A percentile compares a stretch with the other conserved stretches of the same genome.
Evolutionary conservation across 2,888 invertebrate species (phyloP).

Genomic region (Drosophila melanocephala): DNA sequence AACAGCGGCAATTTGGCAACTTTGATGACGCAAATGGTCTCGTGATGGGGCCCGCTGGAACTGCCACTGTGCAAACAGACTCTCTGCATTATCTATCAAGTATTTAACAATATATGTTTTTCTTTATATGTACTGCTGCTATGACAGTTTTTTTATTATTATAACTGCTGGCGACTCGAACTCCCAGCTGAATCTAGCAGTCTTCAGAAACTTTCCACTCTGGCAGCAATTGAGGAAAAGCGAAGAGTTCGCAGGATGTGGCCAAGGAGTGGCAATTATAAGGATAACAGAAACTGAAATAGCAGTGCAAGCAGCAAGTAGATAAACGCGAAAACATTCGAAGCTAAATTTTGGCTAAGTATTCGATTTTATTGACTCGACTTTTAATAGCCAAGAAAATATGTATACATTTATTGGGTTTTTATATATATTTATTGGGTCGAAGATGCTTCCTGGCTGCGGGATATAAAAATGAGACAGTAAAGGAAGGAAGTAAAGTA

Average conservation of each 20-base stretch:
- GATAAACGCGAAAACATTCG: no score
- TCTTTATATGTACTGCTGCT: neutral
- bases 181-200: neutral
- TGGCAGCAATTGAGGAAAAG: neutral
- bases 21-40: neutral
- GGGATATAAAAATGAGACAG: constrained; percentile 31
- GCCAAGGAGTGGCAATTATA: neutral
- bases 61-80: neutral
- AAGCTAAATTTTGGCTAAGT: neutral
- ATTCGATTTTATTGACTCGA: neutral
- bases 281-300: neutral
- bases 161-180: neutral
- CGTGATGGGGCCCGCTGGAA: neutral
- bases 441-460: neutral
- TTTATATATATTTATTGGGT: neutral
- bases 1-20: neutral
- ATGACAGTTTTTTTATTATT: neutral
- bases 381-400: neutral
- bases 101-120: no score
- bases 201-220: neutral
- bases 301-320: neutral
- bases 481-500: constrained; percentile 39
- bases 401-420: neutral
- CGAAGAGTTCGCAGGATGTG: neutral
- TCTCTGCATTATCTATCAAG: neutral